These are phyloP conservation scores for Phytoseiulus persimilis DNA, from an alignment of 2,888 invertebrate genomes.

Conservation along the genomic window DNA sequence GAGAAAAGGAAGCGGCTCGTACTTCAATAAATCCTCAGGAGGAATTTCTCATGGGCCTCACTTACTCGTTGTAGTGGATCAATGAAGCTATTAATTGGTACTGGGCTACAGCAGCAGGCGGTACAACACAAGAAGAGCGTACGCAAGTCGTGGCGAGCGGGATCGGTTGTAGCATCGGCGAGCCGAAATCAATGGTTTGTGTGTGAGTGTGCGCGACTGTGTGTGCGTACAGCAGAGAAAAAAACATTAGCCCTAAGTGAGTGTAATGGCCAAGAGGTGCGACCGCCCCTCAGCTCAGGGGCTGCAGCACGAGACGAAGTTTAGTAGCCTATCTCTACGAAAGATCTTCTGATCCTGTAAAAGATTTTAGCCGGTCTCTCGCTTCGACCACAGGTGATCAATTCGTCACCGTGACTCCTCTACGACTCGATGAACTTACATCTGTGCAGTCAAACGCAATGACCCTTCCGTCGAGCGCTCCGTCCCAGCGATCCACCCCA, in stretches of 20 bases:
- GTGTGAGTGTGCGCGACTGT: not conserved
- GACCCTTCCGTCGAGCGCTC: no score
- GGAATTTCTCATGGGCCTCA: not conserved
- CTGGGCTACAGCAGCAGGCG: conserved; percentile 5
- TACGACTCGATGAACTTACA: not conserved
- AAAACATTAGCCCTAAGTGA: not conserved
- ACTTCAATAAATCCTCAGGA: not conserved
- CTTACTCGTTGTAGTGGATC: not conserved
- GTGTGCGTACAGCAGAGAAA: not conserved
- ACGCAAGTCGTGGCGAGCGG: not conserved
- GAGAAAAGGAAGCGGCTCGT: not conserved
- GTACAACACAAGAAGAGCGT: conserved; percentile 5
- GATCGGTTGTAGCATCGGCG: not conserved
- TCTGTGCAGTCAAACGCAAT: no score
- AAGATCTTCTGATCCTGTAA: not conserved
- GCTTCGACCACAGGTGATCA: not conserved
- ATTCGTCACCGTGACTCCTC: not conserved
- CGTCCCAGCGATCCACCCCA: no score
- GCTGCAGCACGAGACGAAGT: not conserved
- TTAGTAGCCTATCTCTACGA: not conserved
- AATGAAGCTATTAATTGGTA: conserved; percentile 5
- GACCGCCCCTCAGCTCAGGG: conserved; percentile 5
- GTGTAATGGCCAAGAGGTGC: not conserved
- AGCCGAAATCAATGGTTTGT: not conserved
- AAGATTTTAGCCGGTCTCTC: not conserved